Base-by-base conservation (phyloP, 2,797 vertebrate genomes). In the Chiroxiphia lanceolata region DNA sequence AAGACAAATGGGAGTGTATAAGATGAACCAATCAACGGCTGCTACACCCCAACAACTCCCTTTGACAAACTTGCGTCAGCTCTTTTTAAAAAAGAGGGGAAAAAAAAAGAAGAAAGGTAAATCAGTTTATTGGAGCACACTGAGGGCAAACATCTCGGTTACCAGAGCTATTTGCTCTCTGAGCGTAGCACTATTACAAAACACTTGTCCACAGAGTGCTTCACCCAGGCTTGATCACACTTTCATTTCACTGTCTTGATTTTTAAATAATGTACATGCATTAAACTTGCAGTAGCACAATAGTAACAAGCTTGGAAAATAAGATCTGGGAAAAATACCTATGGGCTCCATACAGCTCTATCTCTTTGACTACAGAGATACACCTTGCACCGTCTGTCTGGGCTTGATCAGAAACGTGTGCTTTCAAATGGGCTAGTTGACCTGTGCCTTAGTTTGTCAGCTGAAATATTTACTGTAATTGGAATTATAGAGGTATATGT, bases 1-100 rank as follows among this genome's bases (percentile, higher is more conserved):
- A 98, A 98, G 96, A 94, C 93, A 96, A 97, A 97, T 97, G 98
- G 98, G 98, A 98, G 98, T 98, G 97, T 97, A 95, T 93, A 19
- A 87, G 87, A 83, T 50, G 89, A 97, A 86, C 98, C 98, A 98
- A 98, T 98, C 97, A 98, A 69, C 93, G 96, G 84, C 70, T 95
- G 95, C 94, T 89, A 97, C 40, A 72, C 76, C 90, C 89, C 88
- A 97, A 97, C 95, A 97, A 96, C 97, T 96, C 98, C 97, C 97
- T 97, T 97, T 65, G 81, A 97, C 89, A 97, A 96, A 97, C 93
- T 98, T 98, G 97, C 98, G 97, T 98, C 98, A 98, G 94, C 89
- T 97, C 72, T 97, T 95, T 80, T 31, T 47, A 14, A 91, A 95
- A 96, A 97, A 95, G 92, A 11, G 1, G 7, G 5, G 3, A 95